A percentile compares a stretch with the other conserved stretches of the same genome.
These are phyloP conservation scores for Antheraea assamensis DNA, from an alignment of 2,888 invertebrate species.

Conservation along the genomic window DNA sequence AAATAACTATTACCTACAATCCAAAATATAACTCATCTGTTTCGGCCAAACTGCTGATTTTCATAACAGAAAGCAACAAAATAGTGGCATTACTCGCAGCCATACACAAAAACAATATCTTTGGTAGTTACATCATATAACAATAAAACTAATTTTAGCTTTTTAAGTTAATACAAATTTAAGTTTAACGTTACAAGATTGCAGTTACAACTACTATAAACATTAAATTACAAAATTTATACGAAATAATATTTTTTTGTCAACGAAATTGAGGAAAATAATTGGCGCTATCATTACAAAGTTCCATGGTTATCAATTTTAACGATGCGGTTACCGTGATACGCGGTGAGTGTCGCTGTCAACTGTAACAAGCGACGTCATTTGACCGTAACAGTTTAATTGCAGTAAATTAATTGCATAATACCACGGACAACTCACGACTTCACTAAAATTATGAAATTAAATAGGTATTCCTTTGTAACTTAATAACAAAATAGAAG, in stretches of 20 bases:
- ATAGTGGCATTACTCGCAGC: too few species aligned
- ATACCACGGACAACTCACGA: not conserved
- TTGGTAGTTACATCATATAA: too few species aligned
- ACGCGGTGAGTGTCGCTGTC: not conserved
- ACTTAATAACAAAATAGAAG: not conserved
- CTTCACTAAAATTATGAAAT: not conserved
- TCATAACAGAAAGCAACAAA: too few species aligned
- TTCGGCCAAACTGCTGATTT: too few species aligned
- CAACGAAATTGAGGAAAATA: not conserved
- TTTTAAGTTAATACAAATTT: too few species aligned
- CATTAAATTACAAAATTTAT: too few species aligned
- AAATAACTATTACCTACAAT: too few species aligned
- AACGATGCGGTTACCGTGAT: slow-evolving; percentile 32
- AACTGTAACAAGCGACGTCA: slow-evolving; percentile 21
- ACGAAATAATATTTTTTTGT: not conserved
- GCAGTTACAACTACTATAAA: too few species aligned
- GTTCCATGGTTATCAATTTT: slow-evolving; percentile 25
- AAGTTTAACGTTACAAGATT: too few species aligned
- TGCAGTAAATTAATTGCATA: not conserved
- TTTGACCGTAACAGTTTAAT: slow-evolving; percentile 12
- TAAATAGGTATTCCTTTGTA: not conserved
- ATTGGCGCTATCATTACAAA: not conserved
- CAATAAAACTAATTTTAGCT: too few species aligned
- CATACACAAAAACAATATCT: too few species aligned
- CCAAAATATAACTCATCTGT: too few species aligned